Base-by-base conservation (phyloP, 2,113 vertebrate genomes). In the Ursus arctos region DNA sequence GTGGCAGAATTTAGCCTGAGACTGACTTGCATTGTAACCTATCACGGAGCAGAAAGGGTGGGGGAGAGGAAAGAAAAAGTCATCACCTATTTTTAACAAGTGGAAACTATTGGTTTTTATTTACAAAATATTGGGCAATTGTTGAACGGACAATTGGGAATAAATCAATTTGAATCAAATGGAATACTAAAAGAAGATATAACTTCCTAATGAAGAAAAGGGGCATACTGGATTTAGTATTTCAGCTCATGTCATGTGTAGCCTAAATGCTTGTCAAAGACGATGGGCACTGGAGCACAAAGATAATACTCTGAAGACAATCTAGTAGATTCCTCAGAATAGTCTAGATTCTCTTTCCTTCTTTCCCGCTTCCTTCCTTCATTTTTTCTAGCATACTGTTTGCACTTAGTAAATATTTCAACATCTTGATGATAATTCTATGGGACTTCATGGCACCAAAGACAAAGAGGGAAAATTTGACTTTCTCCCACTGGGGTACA, bases 371-470 rank as follows among this genome's bases (percentile, higher is more conserved):
- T 18, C 4, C 1, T 49, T 24, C 47, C 7, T 43, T 59, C 15
- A 19, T 49, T 26, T 33, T 43, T 57, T 18, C 67, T 40, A 51
- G 13, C 16, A 2, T 92, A 69, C 53, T 71, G 11, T 69, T 94
- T 89, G 47, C 47, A 11, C 16, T 96, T 79, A 74, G 67, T 67
- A 89, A 96, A 95, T 86, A 96, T 95, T 89, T 92, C 33, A 95
- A 10, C 59, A 79, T 55, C 31, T 94, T 90, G 26, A 22, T 85
- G 51, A 63, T 93, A 90, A 36, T 72, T 72, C 9, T 79, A 10
- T 80, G 72, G 40, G 24, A 47, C 6, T 47, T 49, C n/a, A 11
- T 71, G 61, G 26, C 8, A 71, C n/a, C 55, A 74, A 55, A 43
- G 21, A 85, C 15, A 74, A 97, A 97, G n/a, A 26, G 57, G 57